These are phyloP conservation scores for Epirrhoe alternata DNA, from an alignment of 2,888 invertebrate species.

Conservation along the genomic window DNA sequence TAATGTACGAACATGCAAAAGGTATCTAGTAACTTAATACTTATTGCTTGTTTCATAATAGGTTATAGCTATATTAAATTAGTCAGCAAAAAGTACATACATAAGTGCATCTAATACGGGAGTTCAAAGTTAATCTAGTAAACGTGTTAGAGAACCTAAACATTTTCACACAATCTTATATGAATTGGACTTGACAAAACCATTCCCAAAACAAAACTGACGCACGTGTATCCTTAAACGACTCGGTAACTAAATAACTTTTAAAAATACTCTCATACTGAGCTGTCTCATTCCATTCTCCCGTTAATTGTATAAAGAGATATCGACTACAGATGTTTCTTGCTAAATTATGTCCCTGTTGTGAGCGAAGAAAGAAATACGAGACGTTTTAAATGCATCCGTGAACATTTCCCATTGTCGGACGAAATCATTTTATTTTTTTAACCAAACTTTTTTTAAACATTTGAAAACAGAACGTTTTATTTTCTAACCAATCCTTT, in stretches of 20 bases:
- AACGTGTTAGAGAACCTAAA: no score
- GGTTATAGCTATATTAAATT: no score
- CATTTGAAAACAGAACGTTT: constrained; percentile 23
- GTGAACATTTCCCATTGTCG: constrained; percentile 62
- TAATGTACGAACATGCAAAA: no score
- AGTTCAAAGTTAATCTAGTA: no score
- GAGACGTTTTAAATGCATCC: constrained; percentile 67
- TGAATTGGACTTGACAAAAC: background rate
- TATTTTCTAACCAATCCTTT: constrained; percentile 5
- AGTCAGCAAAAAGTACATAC: no score
- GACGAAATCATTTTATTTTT: constrained; percentile 49
- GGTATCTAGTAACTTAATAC: no score
- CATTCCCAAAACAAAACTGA: constrained; percentile 18
- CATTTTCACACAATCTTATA: background rate
- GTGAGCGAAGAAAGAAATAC: constrained; percentile 77
- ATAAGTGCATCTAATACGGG: no score
- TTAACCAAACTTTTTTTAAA: constrained; percentile 24
- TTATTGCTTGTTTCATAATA: no score
- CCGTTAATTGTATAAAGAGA: constrained; percentile 81
- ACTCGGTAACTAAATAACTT: constrained; percentile 68
- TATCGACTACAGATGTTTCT: constrained; percentile 81
- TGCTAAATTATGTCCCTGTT: constrained; percentile 72
- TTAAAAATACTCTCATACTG: constrained; percentile 75
- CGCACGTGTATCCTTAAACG: constrained; percentile 57
- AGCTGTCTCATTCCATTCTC: constrained; percentile 70